Evolutionary conservation across 2,888 invertebrate genomes (phyloP).

Genomic region (Marasmarcha lunaedactyla): DNA sequence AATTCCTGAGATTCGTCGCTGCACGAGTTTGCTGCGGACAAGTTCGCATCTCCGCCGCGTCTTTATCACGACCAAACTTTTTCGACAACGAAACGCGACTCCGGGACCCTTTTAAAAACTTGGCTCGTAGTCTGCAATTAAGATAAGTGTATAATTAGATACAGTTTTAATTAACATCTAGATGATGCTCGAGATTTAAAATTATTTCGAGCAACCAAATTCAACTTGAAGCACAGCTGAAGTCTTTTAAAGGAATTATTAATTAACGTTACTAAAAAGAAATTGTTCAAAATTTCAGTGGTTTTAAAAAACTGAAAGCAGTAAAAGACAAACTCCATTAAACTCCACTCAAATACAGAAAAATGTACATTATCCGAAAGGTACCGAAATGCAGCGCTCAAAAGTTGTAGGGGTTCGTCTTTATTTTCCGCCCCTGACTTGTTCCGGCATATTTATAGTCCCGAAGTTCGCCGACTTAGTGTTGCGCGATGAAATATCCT

Average conservation of each 20-base stretch:
- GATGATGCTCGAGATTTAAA: not conserved
- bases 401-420: constrained; percentile 16
- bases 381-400: not conserved
- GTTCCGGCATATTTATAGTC: constrained; percentile 60
- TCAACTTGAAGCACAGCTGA: no score
- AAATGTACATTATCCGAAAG: no score
- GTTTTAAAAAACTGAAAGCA: no score
- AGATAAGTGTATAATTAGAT: constrained; percentile 38
- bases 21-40: no score
- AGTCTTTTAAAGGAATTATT: no score
- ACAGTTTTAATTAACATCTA: constrained; percentile 1
- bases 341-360: not conserved
- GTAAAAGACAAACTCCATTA: not conserved
- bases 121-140: constrained; percentile 42
- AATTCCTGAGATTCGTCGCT: constrained; percentile 6
- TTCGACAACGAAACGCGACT: constrained; percentile 38
- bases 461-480: constrained; percentile 52
- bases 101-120: constrained; percentile 42
- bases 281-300: no score
- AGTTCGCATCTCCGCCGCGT: constrained; percentile 22
- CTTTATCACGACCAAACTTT: constrained; percentile 58
- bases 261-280: no score
- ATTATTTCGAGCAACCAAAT: not conserved
- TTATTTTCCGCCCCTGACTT: constrained; percentile 34
- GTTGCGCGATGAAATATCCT: constrained; percentile 57